Base-by-base conservation (phyloP, 2,888 invertebrate species). In the Mythimna lalbum region DNA sequence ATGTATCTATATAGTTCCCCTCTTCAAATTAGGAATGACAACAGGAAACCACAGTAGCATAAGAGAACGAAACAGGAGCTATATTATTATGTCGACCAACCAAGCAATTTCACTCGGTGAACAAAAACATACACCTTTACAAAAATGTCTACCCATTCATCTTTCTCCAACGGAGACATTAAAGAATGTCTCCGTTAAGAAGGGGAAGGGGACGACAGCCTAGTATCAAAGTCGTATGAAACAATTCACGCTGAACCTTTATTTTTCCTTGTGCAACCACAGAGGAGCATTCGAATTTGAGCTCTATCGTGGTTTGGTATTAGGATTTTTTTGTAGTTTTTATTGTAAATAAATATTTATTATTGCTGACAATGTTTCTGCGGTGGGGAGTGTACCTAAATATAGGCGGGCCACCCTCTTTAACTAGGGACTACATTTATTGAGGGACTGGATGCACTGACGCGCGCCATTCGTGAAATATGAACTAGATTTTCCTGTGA, bases 91-190 rank as follows among this genome's bases (percentile, higher is more conserved):
- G 88, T 90, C 92, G 89, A 88, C 93, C 93, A 93, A 95, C 95
- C 95, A 94, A 91, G 90, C 90, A 92, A 92, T 93, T 92, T 91
- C 85, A 92, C 90, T 91, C 90, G 88, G 90, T 91, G 92, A 92
- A 93, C 92, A 94, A 94, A 94, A 94, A 95, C 93, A 93, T 90
- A 93, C 91, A 93, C 93, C 91, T 94, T 91, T 93, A 93, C 93
- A 93, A 94, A 95, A 95, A 95, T 95, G 94, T 93, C 88, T 93
- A 90, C 91, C 94, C 95, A 95, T 96, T 94, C 94, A 93, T 96
- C 95, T 95, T 95, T 94, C 94, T 93, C 90, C 92, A 93, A 92
- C 90, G 89, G 91, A 92, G 94, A 94, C 95, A 92, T 94, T 95
- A 94, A 95, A 95, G 93, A 95, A 95, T 95, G 95, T 94, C 93